Base-by-base conservation (phyloP, 2,888 invertebrate genomes). In the Eupithecia vulgata region DNA sequence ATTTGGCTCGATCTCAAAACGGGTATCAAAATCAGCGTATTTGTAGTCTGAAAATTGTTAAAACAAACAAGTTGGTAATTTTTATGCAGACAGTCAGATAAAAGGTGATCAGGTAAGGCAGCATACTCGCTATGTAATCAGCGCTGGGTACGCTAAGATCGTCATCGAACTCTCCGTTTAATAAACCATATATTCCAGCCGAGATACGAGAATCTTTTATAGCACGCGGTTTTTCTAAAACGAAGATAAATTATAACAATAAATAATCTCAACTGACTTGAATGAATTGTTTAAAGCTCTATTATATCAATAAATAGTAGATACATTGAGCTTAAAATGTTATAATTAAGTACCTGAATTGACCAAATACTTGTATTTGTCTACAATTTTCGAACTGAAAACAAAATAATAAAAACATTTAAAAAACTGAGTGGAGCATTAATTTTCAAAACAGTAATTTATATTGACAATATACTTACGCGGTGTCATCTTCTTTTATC, bases 321-420 rank as follows among this genome's bases (percentile, higher is more conserved):
- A 3, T 21, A 10, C 10, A 21, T 15, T 52, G 61, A 13, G 57
- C 25, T 25, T 57, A 57, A 57, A 57, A 25, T 10, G 12, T 21
- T 17, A 61, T 61, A 17, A 61, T 67, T 67, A 76, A 64, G 77
- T 87, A 91, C 92, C 90, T 79, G 84, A 25, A 62, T 83, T 72
- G 52, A 88, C 79, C 64, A 91, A 82, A 79, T 88, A 80, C 34
- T 81, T 81, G 80, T 92, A 93, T 76, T 89, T 90, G 45, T 87
- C 80, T 62, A 91, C 82, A 71, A 92, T 88, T 80, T 84, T 80
- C 13, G 82, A 83, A 67, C 93, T 93, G 86, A 76, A 89, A 90
- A 79, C 62, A 77, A 88, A 90, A 78, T 67, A 72, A 78, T 73
- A 70, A 75, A 76, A 64, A 57, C n/a, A 61, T 66, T 61, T 15